phyloP scores from a whole-genome alignment of 2,797 vertebrate genomes.

The Psittacula derbiana region DNA sequence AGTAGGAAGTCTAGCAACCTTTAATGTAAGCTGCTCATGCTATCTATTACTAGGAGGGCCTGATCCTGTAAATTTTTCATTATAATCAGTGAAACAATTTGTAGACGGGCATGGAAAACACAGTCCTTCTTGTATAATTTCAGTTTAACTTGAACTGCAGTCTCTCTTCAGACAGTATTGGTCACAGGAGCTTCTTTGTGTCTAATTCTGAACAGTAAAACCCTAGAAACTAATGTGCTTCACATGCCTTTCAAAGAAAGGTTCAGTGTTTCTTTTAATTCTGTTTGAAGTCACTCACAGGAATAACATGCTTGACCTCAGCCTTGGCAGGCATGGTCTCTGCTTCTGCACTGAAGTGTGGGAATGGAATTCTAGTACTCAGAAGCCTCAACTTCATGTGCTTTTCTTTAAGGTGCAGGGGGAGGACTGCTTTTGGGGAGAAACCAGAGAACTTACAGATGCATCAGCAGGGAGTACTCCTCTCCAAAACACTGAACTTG shows the following conservation, averaged over 20 bases:
- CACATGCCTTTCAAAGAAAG: background rate
- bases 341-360: slow-evolving; percentile 19
- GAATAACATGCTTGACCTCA: slow-evolving; percentile 49
- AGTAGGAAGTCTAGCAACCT: background rate
- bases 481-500: background rate
- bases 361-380: slow-evolving; percentile 50
- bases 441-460: background rate
- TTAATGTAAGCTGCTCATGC: background rate
- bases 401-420: background rate
- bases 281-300: background rate
- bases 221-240: background rate
- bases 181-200: background rate
- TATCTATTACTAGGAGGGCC: background rate
- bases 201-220: background rate
- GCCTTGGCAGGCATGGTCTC: slow-evolving; percentile 38
- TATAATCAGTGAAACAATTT: background rate
- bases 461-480: background rate
- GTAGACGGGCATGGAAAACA: background rate
- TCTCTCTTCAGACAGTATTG: background rate
- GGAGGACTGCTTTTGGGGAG: background rate
- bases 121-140: background rate
- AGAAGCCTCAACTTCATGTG: background rate
- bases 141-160: background rate
- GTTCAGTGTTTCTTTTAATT: slow-evolving; percentile 17
- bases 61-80: background rate